phyloP scores from a whole-genome alignment of 1,140 invertebrate genomes.

The Brachionus paranguensis region DNA sequence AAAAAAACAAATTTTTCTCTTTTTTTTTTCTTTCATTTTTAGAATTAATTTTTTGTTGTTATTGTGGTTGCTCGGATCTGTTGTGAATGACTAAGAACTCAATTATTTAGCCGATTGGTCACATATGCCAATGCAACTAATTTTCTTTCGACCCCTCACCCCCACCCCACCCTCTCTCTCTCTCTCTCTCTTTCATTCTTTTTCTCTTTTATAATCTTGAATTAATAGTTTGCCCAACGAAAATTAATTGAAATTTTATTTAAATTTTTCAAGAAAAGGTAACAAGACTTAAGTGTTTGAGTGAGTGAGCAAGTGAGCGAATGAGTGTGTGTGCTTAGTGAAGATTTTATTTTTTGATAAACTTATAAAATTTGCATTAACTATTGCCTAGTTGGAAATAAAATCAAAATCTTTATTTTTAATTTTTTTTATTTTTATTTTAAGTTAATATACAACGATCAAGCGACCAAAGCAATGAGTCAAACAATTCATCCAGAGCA shows the following conservation, averaged over 20 bases:
- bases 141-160: not conserved
- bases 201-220: not conserved
- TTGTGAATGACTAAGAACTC: not conserved
- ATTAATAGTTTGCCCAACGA: not conserved
- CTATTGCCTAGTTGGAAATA: not conserved
- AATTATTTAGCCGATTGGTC: not conserved
- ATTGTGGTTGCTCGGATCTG: not conserved
- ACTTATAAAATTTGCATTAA: not conserved
- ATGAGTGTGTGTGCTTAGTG: not conserved
- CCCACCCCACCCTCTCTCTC: no score
- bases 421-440: not conserved
- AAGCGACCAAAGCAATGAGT: conserved; percentile 28
- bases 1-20: conserved; percentile 4
- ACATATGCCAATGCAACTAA: not conserved
- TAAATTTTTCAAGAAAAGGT: conserved; percentile 8
- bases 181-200: not conserved
- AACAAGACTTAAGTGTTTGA: not conserved
- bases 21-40: not conserved
- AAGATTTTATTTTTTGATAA: conserved; percentile 19
- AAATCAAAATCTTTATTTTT: not conserved
- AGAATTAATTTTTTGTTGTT: not conserved
- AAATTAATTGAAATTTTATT: not conserved
- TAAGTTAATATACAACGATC: conserved; percentile 27
- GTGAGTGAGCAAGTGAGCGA: no score
- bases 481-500: conserved; percentile 23